phyloP scores from a whole-genome alignment of 2,888 invertebrate species.

The Agrypnus murinus region DNA sequence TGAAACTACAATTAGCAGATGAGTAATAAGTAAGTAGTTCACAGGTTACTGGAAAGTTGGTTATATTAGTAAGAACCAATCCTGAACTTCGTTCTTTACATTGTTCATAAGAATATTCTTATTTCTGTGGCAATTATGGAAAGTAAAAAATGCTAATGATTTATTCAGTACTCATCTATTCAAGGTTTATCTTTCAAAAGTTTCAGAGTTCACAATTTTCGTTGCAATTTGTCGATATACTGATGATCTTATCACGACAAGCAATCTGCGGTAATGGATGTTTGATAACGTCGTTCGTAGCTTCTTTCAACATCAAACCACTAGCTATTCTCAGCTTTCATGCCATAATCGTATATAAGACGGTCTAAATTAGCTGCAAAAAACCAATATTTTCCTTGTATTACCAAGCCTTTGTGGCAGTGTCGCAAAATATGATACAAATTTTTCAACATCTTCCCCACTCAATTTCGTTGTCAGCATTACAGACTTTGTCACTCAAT shows the following conservation, averaged over 20 bases:
- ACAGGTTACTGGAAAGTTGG: too few relatives aligned
- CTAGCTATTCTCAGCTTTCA: constrained; percentile 22
- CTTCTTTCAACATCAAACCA: constrained; percentile 28
- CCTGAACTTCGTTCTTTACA: too few relatives aligned
- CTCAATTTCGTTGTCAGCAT: not conserved
- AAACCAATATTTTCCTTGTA: constrained; percentile 17
- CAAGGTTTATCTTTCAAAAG: constrained; percentile 30
- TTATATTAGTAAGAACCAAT: too few relatives aligned
- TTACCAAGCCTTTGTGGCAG: constrained; percentile 7
- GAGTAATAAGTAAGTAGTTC: too few relatives aligned
- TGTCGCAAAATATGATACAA: constrained; percentile 5
- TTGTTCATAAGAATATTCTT: too few relatives aligned
- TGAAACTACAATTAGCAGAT: not conserved
- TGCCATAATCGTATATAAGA: constrained; percentile 31
- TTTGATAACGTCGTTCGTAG: constrained; percentile 41
- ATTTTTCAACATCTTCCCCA: constrained; percentile 1
- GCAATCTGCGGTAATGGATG: constrained; percentile 45
- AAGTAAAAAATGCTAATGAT: too few relatives aligned
- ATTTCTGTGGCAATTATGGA: too few relatives aligned
- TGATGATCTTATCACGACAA: constrained; percentile 44
- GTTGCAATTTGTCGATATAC: constrained; percentile 47
- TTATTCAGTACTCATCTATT: too few relatives aligned
- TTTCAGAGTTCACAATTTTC: constrained; percentile 41
- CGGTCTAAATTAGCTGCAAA: constrained; percentile 21
- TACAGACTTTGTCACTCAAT: not conserved